phyloP scores from a whole-genome alignment of 1,140 invertebrate genomes.

The Lysiphlebus fabarum region DNA sequence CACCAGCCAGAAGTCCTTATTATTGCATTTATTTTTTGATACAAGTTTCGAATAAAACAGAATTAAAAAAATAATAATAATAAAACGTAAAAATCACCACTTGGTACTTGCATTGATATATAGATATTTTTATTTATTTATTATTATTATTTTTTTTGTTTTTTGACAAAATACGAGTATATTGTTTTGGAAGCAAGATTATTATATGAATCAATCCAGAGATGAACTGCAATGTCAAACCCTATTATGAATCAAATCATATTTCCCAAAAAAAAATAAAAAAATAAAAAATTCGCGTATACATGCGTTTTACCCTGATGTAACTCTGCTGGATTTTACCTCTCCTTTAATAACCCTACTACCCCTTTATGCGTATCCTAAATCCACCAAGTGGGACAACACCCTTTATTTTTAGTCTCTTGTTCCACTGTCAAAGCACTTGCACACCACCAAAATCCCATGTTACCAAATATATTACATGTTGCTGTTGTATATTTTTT shows the following conservation, averaged over 20 bases:
- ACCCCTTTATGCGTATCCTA: too few species aligned
- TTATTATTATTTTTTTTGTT: conserved; percentile 7
- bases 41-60: neutral
- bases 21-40: too few species aligned
- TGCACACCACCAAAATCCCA: conserved; percentile 19
- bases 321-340: neutral
- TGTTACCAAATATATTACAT: neutral
- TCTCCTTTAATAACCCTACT: conserved; percentile 1
- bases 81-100: conserved; percentile 8
- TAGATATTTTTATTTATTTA: too few species aligned
- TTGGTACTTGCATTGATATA: too few species aligned
- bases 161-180: conserved; percentile 5
- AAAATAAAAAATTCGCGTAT: neutral
- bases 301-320: too few species aligned
- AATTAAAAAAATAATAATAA: neutral
- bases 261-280: neutral
- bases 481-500: too few species aligned
- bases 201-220: conserved; percentile 22
- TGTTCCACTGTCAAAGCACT: conserved; percentile 7
- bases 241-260: neutral
- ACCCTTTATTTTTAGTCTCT: conserved; percentile 21
- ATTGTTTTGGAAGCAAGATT: conserved; percentile 13
- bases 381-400: neutral
- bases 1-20: too few species aligned
- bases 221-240: conserved; percentile 16